Base-by-base conservation (phyloP, 2,113 vertebrate genomes). In the Pseudonaja textilis region DNA sequence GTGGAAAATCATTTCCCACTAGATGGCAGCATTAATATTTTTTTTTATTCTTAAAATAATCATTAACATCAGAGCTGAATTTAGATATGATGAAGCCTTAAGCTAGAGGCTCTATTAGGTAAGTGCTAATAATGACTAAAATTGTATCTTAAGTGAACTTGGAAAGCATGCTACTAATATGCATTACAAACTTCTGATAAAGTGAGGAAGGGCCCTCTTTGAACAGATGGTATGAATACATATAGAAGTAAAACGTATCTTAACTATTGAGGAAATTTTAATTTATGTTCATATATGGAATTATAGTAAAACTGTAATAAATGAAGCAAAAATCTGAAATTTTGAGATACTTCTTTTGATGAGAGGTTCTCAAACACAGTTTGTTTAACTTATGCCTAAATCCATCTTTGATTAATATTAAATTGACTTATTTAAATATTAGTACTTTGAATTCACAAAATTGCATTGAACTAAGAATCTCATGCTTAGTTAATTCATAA, bases 21-120 rank as follows among this genome's bases (percentile, higher is more conserved):
- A 96, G 96, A 69, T 95, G 96, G 95, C 96, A 96, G 93, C 95
- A 96, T 85, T 93, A 94, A 89, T 95, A 52, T 91, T 89, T 57
- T 34, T 57, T 34, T 45, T 87, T 95, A 0, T 54, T 26, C 25
- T 52, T 89, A 45, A 92, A 87, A 45, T 29, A 29, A n/a, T 42
- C 29, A 8, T 47, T 61, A 59, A 25, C 5, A 26, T 47, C 74
- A 42, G 7, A 81, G 1, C 18, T 81, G 74, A 5, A 81, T 81
- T 81, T 81, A 42, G 74, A 42, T 81, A 81, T 81, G 74, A 22
- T 42, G 74, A 81, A 81, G 74, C 34, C 6, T 39, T 81, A 81
- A 81, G 7, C 34, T 81, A 81, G 18, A 42, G 34, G 34, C 34
- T 39, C 16, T 81, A 3, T 39, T 81, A 20, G 34, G 18, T 34